Evolutionary conservation across 2,797 vertebrate species (phyloP), one percentile per base, ranked within the genome.

Genomic region (Notoglanidium macrostoma): DNA sequence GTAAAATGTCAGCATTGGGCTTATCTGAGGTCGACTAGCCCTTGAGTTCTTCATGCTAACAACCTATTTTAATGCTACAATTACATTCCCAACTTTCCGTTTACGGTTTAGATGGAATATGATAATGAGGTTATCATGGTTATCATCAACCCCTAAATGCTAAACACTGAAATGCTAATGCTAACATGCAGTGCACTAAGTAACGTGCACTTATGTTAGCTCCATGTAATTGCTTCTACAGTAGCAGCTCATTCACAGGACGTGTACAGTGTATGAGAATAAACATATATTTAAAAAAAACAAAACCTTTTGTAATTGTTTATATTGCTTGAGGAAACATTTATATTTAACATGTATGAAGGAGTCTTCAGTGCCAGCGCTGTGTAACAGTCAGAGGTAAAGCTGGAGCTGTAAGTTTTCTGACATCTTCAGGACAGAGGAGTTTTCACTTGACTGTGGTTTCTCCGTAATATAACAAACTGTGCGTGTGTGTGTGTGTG

Each of bases 401-500:
- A 68, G 67, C 29, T 17, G 12, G 11, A 63, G 10, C 59, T 63
- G 26, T 63, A 65, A 3, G 26, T 12, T 26, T 46, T 46, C 70
- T 10, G 19, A 73, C 14, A 26, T 26, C 9, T 44, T 70, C 32
- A 40, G 32, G 15, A 40, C 35, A 35, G 29, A 68, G 29, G 61
- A 63, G 26, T 35, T 40, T 40, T 7, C 17, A 32, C 29, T 32
- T 44, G 7, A 29, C 9, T 67, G n/a, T 68, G 15, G 35, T 40
- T 70, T 70, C 35, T 70, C 8, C 3, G 6, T 21, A 40, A 40
- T 32, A 10, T 40, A 2, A 9, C 32, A 19, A 40, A 5, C 15
- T 81, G 54, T 82, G 57, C 89, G 65, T 91, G 57, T 55, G 76
- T 49, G 79, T 29, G 80, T 67, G 82, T 84, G 82, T 83, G 67